phyloP scores from a whole-genome alignment of 1,140 invertebrate genomes.

The Idris sp. region DNA sequence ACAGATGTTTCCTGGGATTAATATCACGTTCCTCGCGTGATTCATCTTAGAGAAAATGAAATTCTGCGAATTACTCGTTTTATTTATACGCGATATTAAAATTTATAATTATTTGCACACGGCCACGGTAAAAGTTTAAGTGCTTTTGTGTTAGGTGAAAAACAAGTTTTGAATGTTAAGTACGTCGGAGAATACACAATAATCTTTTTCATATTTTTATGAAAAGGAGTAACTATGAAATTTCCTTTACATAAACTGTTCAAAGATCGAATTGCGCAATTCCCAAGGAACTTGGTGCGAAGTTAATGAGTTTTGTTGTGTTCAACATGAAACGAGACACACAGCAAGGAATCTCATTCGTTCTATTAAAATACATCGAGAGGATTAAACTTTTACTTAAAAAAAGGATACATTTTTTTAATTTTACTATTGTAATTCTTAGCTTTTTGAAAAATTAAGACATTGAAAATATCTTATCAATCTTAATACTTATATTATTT shows the following conservation, averaged over 20 bases:
- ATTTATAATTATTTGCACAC: conserved; percentile 39
- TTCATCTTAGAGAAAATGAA: conserved; percentile 21
- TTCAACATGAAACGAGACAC: conserved; percentile 21
- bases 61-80: conserved; percentile 10
- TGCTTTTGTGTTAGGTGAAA: conserved; percentile 13
- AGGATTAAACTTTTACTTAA: too few species aligned
- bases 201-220: conserved; percentile 33
- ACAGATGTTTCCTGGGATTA: conserved; percentile 13
- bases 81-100: conserved; percentile 31
- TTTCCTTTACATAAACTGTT: conserved; percentile 25
- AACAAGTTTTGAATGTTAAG: conserved; percentile 32
- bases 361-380: too few species aligned
- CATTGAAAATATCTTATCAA: too few species aligned
- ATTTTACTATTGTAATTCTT: too few species aligned
- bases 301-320: conserved; percentile 37
- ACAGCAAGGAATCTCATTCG: too few species aligned
- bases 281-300: conserved; percentile 26
- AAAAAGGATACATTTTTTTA: too few species aligned
- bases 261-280: conserved; percentile 39
- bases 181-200: conserved; percentile 3
- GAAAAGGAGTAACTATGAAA: conserved; percentile 18
- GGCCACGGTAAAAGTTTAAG: conserved; percentile 7
- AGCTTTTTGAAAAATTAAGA: too few species aligned
- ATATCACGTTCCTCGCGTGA: conserved; percentile 5
- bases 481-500: too few species aligned